A percentile compares a stretch with the other conserved stretches of the same genome.
Evolutionary conservation across 1,140 invertebrate genomes (phyloP).

Genomic region (Caenorhabditis tropicalis): DNA sequence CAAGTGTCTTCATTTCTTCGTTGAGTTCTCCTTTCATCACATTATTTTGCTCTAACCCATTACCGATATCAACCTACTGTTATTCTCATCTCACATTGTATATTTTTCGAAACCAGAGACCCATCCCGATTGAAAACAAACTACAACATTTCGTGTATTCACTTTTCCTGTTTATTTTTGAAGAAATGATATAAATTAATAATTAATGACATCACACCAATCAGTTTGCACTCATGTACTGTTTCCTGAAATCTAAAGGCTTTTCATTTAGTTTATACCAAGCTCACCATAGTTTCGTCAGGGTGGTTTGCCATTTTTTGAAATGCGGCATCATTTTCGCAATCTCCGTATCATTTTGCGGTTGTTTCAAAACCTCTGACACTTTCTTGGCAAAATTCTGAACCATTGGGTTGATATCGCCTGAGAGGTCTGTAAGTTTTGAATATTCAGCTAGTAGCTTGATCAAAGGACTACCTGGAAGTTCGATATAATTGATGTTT

Average conservation of each 20-base stretch:
- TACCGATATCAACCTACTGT: too few species aligned
- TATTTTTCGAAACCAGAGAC: neutral
- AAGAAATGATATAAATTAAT: constrained; percentile 1
- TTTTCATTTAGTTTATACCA: too few species aligned
- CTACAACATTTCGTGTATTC: constrained; percentile 26
- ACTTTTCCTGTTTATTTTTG: neutral
- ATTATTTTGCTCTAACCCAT: neutral
- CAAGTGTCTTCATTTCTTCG: neutral
- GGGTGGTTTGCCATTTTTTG: constrained; percentile 19
- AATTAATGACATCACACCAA: too few species aligned
- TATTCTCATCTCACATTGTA: neutral
- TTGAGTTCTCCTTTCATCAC: neutral
- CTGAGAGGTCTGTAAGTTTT: neutral
- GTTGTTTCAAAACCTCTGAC: neutral
- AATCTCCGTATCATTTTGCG: constrained; percentile 1
- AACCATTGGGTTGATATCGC: neutral
- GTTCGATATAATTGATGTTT: neutral
- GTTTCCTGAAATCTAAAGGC: constrained; percentile 28
- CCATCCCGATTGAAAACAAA: neutral
- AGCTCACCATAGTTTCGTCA: neutral
- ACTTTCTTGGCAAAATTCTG: neutral
- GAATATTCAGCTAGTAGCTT: neutral
- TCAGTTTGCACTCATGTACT: constrained; percentile 6
- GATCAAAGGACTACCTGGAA: neutral
- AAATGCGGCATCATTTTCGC: constrained; percentile 27